Evolutionary conservation across 2,113 vertebrate species (phyloP), one percentile per base, ranked within the genome.

Genomic region (Brachionichthys hirsutus): DNA sequence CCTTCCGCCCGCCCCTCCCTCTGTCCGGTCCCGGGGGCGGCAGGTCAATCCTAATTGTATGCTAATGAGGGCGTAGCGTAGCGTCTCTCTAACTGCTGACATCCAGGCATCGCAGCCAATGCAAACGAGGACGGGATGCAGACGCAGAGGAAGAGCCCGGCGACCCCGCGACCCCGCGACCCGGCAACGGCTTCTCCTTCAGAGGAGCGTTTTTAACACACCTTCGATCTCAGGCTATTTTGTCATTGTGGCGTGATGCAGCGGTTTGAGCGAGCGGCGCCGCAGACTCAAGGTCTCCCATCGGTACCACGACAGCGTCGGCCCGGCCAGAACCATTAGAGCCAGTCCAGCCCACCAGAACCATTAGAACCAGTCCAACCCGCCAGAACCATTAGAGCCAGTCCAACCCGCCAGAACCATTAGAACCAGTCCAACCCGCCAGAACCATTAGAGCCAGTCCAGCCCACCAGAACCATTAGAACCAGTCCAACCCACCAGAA

Each of bases 11-110:
- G 67, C 73, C 69, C 64, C 68, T 67, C 54, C 44, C 81, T 77
- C 53, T n/a, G 38, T 54, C 67, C 53, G 3, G 78, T 90, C 87
- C 87, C 88, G 81, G 85, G 62, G 87, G 80, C 60, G 3, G 68
- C 89, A 84, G 91, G 84, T 88, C 90, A 87, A 6, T 77, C 85
- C 64, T 86, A 90, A 90, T 89, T 82, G 70, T 81, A 85, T 91
- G 88, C 87, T 89, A 91, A 89, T 82, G 51, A 85, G 72, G 77
- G 77, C 80, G 57, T n/a, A 48, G 73, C 55, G 57, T 49, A 66
- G 30, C 24, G 40, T 73, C 75, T 75, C 81, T 63, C 60, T 70
- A 62, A 56, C 12, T 57, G 74, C 46, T 78, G 63, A 81, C 83
- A 89, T 9, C 73, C 85, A 83, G 74, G 75, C 62, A 70, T 83